Conservation (phyloP, 2,888 invertebrate genomes). For the Cheilosia scutellata region DNA sequence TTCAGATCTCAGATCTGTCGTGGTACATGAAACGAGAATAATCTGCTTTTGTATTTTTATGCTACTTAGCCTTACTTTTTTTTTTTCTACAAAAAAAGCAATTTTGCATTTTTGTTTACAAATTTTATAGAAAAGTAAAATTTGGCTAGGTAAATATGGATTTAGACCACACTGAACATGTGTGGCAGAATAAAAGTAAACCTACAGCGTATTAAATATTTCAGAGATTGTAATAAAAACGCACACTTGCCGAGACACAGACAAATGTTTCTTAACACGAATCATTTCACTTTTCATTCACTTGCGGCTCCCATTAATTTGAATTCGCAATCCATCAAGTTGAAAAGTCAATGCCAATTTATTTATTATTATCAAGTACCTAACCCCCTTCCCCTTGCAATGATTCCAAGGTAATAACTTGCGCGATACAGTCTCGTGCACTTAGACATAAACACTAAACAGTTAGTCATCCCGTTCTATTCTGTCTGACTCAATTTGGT, state of each 20-base stretch:
- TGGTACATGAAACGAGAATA: too few species aligned
- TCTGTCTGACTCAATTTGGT: background rate
- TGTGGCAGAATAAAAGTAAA: too few species aligned
- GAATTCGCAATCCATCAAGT: background rate
- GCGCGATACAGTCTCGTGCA: background rate
- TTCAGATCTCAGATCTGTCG: too few species aligned
- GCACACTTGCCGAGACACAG: background rate
- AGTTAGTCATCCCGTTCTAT: background rate
- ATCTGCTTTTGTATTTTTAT: too few species aligned
- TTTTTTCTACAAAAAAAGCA: too few species aligned
- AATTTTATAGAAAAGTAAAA: too few species aligned
- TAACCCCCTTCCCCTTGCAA: background rate
- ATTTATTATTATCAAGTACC: background rate
- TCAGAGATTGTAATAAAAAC: too few species aligned
- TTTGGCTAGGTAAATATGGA: too few species aligned
- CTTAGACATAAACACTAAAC: background rate
- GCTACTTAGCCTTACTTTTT: too few species aligned
- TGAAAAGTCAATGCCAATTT: background rate
- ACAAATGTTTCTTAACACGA: background rate
- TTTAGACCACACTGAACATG: too few species aligned
- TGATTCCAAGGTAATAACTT: background rate
- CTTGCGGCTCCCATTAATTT: background rate
- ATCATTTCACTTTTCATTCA: background rate
- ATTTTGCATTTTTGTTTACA: too few species aligned
- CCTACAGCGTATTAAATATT: too few species aligned